Percentiles rank a stretch among this genome's conserved stretches.
Evolutionary conservation across 2,113 vertebrate genomes (phyloP).

Genomic region (Zeus faber): DNA sequence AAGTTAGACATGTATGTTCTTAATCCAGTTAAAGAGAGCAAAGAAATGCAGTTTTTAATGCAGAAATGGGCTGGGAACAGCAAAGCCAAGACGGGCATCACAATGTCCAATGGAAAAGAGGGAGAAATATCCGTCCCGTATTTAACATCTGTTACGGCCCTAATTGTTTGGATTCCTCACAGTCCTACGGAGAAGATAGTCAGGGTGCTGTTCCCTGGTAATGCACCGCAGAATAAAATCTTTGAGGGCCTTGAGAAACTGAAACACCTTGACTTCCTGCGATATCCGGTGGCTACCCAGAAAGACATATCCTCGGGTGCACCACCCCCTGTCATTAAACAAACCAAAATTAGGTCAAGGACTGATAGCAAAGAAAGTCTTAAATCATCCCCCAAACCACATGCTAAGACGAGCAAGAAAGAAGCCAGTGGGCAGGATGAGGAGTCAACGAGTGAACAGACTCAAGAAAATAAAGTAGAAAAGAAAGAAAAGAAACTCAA

Average conservation of each 20-base stretch:
- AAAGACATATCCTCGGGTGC: constrained; percentile 86
- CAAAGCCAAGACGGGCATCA: constrained; percentile 96
- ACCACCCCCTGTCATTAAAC: constrained; percentile 83
- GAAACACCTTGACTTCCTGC: constrained; percentile 92
- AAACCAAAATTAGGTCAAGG: constrained; percentile 91
- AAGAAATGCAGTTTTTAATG: constrained; percentile 99
- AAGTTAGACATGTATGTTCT: constrained; percentile 95
- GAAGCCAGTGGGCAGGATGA: constrained; percentile 81
- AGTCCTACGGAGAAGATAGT: constrained; percentile 94
- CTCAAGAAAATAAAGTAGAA: constrained; percentile 86
- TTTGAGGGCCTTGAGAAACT: constrained; percentile 96
- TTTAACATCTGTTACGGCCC: constrained; percentile 93
- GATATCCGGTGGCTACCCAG: constrained; percentile 93
- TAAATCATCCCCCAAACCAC: constrained; percentile 85
- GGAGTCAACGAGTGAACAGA: constrained; percentile 75
- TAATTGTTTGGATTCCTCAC: constrained; percentile 96
- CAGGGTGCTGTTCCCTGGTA: constrained; percentile 95
- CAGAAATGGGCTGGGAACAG: constrained; percentile 99
- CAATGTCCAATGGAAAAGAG: constrained; percentile 90
- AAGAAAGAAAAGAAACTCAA: constrained; percentile 83
- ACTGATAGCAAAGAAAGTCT: constrained; percentile 97
- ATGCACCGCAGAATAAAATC: constrained; percentile 97
- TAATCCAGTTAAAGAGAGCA: constrained; percentile 97
- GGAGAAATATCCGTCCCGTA: constrained; percentile 98
- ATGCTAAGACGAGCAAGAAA: constrained; percentile 81